phyloP scores from a whole-genome alignment of 2,888 invertebrate genomes.

The Cylloceria caligata region DNA sequence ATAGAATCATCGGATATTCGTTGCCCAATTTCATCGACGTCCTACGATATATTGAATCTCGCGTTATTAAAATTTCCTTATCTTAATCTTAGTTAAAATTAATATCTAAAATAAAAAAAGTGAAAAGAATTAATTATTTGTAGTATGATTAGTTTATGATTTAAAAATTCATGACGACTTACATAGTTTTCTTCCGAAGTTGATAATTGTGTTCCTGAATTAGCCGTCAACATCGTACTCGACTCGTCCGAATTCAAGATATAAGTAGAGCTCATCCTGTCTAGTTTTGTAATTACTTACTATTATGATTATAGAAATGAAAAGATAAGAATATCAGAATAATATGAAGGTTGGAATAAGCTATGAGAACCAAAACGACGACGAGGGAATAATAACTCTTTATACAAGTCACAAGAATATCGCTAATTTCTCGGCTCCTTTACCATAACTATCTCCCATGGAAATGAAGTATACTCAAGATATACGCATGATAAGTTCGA shows the following conservation, averaged over 20 bases:
- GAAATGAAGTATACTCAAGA: too few relatives aligned
- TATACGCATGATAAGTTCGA: too few relatives aligned
- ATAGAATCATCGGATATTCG: constrained; percentile 52
- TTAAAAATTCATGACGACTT: constrained; percentile 18
- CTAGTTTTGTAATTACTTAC: constrained; percentile 54
- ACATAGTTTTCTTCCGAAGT: constrained; percentile 63
- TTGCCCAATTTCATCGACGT: constrained; percentile 48
- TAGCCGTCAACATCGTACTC: constrained; percentile 52
- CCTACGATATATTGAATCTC: constrained; percentile 27
- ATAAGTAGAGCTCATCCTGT: constrained; percentile 70
- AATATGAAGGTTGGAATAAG: neutral
- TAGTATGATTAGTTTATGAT: neutral
- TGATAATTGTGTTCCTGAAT: constrained; percentile 68
- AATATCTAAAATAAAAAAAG: neutral
- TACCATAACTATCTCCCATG: too few relatives aligned
- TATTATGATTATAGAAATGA: neutral
- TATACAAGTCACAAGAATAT: too few relatives aligned
- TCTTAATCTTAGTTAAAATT: neutral
- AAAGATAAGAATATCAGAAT: neutral
- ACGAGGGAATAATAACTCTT: too few relatives aligned
- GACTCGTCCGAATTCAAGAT: constrained; percentile 71
- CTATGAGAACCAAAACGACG: too few relatives aligned
- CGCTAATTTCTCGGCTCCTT: too few relatives aligned
- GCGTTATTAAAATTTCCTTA: neutral
- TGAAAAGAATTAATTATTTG: neutral